Conservation (phyloP, 2,888 invertebrate species). For the Fragum whitleyi region DNA sequence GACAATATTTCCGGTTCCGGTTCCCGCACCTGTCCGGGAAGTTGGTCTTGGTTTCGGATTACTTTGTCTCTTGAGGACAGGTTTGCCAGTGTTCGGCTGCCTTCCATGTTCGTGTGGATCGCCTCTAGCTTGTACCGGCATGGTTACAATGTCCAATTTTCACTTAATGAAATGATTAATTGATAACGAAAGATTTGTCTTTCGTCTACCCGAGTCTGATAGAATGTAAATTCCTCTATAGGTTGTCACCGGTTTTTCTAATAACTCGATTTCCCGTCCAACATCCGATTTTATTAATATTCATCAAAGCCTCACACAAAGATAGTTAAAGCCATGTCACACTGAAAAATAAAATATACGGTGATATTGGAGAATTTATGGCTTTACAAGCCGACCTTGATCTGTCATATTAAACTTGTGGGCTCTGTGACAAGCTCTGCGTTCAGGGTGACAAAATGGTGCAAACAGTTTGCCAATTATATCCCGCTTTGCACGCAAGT, state of each 20-base stretch:
- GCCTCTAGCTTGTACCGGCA: constrained; percentile 40
- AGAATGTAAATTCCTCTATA: constrained; percentile 7
- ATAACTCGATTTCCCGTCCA: constrained; percentile 14
- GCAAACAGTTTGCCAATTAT: too few relatives aligned
- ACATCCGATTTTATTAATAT: background rate
- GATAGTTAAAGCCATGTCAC: background rate
- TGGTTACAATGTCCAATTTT: background rate
- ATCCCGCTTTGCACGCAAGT: too few relatives aligned
- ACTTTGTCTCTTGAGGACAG: constrained; percentile 2
- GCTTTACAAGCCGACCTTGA: background rate
- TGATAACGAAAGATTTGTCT: background rate
- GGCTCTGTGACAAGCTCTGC: too few relatives aligned
- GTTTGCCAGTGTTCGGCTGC: background rate
- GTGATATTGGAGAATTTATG: background rate
- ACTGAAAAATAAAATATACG: too few relatives aligned
- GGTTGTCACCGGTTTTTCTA: constrained; percentile 14
- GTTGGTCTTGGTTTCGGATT: constrained; percentile 6
- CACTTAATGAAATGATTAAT: background rate
- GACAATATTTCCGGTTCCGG: constrained; percentile 17
- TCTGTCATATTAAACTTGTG: too few relatives aligned
- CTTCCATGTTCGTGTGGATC: constrained; percentile 41
- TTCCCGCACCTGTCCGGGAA: constrained; percentile 10
- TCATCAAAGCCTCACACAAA: background rate
- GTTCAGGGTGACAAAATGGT: too few relatives aligned
- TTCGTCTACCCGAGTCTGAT: background rate